Base-by-base conservation (phyloP, 2,797 vertebrate species). In the Gambusia yucatana region DNA sequence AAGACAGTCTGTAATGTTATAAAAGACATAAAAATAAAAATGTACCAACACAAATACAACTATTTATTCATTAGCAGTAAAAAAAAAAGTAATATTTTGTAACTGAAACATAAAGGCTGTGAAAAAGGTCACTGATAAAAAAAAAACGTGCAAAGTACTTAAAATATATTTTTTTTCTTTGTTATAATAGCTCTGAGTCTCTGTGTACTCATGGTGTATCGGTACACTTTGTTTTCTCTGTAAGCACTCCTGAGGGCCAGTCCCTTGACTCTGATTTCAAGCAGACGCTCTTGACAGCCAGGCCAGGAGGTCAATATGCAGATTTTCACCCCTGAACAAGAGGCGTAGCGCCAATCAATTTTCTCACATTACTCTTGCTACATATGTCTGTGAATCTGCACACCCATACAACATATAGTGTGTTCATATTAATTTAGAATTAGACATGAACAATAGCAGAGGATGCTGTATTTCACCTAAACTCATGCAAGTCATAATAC, bases 291-390 rank as follows among this genome's bases (percentile, higher is more conserved):
- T 79, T 80, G 73, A 80, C 81, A 90, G 89, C 89, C 81, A 81
- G 78, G 30, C 82, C 78, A 82, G 52, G 87, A 86, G 93, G 91
- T 94, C 92, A 95, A 89, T 85, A 95, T 95, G 93, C 91, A 95
- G 95, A 96, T 95, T 82, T 76, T 88, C 84, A 93, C 91, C 92
- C 82, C 88, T n/a, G 28, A 61, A 84, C 79, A 89, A 92, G 94
- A 92, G 92, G 84, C 79, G 76, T 30, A 84, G 84, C 82, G 82
- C 77, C 55, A 87, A 95, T 95, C 91, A 93, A 90, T 92, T 93
- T 95, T 94, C 93, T 93, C 94, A 94, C 89, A 92, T 92, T 84
- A 91, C 84, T 93, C 86, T 88, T 84, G 74, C 88, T 89, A 83
- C 88, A 85, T 81, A 86, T 91, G 88, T 89, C 90, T 92, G 86